Base-by-base conservation (phyloP, 2,888 invertebrate genomes). In the Torymus texanus region DNA sequence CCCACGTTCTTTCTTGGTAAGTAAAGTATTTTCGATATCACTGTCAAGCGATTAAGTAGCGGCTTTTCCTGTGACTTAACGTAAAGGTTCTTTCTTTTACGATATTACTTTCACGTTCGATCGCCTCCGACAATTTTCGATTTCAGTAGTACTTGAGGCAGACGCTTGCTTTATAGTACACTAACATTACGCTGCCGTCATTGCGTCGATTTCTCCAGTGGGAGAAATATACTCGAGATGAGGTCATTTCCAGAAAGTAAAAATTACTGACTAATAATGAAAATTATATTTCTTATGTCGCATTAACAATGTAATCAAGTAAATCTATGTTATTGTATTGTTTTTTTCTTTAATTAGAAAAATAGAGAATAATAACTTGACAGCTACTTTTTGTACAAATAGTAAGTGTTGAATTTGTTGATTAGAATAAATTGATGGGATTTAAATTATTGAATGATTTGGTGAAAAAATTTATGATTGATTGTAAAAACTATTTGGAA, bases 51-150 rank as follows among this genome's bases (percentile, higher is more conserved):
- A 8, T 41, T 41, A 41, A 41, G 41, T 41, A 41, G 41, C 41
- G 41, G 41, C 41, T 8, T 41, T 41, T 41, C 41, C 41, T 4
- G 41, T 41, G 41, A 41, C 41, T 41, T 8, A 41, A 41, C 41
- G 41, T 8, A 41, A 41, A 41, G 8, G 8, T 41, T 41, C 41
- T 41, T 41, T 41, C 41, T 41, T 41, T 41, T 41, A 41, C 41
- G 41, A 41, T 12, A 59, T 71, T 71, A 71, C 58, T 70, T 58
- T 70, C 70, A 41, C 70, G 24, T 58, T 58, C 18, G 41, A 70
- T 70, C 41, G 41, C 16, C 58, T 41, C 13, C 41, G 16, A 58
- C 41, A 58, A 41, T 70, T 70, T 16, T 58, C 21, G 8, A 16
- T 58, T 70, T 18, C 41, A 50, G 16, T 18, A 41, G 41, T 41